A percentile compares a stretch with the other conserved stretches of the same genome.
Evolutionary conservation across 2,888 invertebrate genomes (phyloP).

Genomic region (Blomia tropicalis): DNA sequence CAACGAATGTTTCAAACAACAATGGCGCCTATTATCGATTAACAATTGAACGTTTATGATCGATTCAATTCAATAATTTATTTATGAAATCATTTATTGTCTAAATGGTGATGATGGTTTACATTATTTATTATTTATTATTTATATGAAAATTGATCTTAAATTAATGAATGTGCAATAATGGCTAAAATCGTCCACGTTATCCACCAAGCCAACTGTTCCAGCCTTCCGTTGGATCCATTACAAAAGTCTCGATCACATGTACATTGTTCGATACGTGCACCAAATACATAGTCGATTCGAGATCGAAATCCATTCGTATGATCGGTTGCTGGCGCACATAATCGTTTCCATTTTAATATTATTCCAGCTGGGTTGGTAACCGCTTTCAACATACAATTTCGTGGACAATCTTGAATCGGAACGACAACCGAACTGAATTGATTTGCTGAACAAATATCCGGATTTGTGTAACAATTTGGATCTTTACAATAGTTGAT

Average conservation of each 20-base stretch:
- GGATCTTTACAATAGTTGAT: conserved; percentile 15
- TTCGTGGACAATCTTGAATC: conserved; percentile 20
- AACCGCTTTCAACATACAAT: conserved; percentile 13
- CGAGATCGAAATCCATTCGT: conserved; percentile 19
- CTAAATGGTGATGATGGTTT: no score
- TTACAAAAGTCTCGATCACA: conserved; percentile 24
- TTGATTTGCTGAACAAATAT: conserved; percentile 21
- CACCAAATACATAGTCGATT: conserved; percentile 21
- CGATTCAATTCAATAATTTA: no score
- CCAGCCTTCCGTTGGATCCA: background rate
- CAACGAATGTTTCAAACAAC: no score
- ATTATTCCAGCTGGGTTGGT: conserved; percentile 20
- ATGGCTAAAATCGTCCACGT: no score
- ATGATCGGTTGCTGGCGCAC: conserved; percentile 18
- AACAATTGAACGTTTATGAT: no score
- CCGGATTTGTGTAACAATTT: conserved; percentile 23
- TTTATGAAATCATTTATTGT: no score
- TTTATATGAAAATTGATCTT: no score
- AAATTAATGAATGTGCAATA: no score
- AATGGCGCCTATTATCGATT: no score
- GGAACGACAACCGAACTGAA: conserved; percentile 20
- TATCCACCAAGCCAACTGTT: no score
- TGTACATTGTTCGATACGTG: conserved; percentile 23
- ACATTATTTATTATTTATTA: no score
- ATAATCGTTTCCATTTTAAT: conserved; percentile 18